Base-by-base conservation (phyloP, 2,888 invertebrate species). In the Ornithoptera alexandrae region DNA sequence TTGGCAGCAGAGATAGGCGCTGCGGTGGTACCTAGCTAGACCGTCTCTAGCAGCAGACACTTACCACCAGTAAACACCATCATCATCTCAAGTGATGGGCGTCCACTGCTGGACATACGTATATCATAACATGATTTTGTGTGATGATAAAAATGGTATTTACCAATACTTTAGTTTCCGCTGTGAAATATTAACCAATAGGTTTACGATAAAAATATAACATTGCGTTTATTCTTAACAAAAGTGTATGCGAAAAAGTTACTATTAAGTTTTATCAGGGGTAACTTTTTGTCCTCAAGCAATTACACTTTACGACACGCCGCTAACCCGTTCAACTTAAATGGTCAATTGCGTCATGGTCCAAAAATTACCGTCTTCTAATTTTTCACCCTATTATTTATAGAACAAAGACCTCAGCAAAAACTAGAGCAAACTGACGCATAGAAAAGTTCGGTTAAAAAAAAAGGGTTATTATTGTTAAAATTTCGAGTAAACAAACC, bases 231-330 rank as follows among this genome's bases (percentile, higher is more conserved):
- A 64, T 3, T 24, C 24, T 24, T 66, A 66, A 69, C 65, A 53
- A 53, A 17, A 24, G 46, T 36, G 59, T 20, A 20, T 59, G 53
- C 62, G 63, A 68, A 72, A 66, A 59, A 67, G 56, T 53, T 53
- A 53, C 53, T 53, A 53, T 46, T 30, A 46, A 24, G 10, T 56
- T 69, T 62, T 69, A 65, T 62, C 69, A 46, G 59, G 20, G 22
- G 22, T n/a, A 17, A 46, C 39, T 58, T 69, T 39, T 64, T 59
- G n/a, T 56, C 56, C 46, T 20, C 36, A 53, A 68, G 74, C 75
- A 81, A 84, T 84, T 79, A 79, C 76, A 79, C 69, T 84, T 86
- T 83, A 87, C 80, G 76, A 79, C 70, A 87, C 88, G 87, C 87
- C 87, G 85, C 83, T 73, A 85, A 82, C 80, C 57, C 58, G 81